phyloP scores from a whole-genome alignment of 2,888 invertebrate genomes.

The Oasisia sp. region DNA sequence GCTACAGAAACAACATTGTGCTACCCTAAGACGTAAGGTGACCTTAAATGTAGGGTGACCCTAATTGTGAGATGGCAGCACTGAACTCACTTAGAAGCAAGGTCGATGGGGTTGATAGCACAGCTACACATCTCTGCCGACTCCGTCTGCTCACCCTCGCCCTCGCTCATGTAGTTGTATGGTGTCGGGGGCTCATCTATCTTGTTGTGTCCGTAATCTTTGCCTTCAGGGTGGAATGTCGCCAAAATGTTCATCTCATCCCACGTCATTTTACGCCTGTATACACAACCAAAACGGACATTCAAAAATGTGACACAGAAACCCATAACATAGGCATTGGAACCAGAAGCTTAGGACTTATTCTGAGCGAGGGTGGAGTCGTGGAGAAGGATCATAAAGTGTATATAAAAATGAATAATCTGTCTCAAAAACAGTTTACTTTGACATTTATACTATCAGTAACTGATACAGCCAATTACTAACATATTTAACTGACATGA shows the following conservation, averaged over 20 bases:
- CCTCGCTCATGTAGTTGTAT: constrained; percentile 72
- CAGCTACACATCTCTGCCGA: not conserved
- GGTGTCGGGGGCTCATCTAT: constrained; percentile 94
- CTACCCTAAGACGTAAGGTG: no score
- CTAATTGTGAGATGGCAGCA: not conserved
- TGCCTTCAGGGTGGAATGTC: constrained; percentile 95
- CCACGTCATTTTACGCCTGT: constrained; percentile 52
- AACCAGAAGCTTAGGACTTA: no score
- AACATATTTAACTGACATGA: no score
- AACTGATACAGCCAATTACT: no score
- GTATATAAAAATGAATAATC: no score
- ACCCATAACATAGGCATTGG: not conserved
- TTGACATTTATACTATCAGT: no score
- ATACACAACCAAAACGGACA: not conserved
- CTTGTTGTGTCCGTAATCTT: constrained; percentile 99
- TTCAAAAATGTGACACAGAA: not conserved
- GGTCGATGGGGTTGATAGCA: constrained; percentile 23
- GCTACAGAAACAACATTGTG: no score
- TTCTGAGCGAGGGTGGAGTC: no score
- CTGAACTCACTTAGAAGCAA: constrained; percentile 32
- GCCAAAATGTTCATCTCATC: constrained; percentile 99
- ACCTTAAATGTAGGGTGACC: no score
- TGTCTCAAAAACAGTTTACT: no score
- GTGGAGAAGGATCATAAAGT: no score
- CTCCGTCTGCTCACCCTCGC: constrained; percentile 53